A percentile compares a stretch with the other conserved stretches of the same genome.
Conservation (phyloP, 1,140 invertebrate genomes). For the Apis laboriosa region DNA sequence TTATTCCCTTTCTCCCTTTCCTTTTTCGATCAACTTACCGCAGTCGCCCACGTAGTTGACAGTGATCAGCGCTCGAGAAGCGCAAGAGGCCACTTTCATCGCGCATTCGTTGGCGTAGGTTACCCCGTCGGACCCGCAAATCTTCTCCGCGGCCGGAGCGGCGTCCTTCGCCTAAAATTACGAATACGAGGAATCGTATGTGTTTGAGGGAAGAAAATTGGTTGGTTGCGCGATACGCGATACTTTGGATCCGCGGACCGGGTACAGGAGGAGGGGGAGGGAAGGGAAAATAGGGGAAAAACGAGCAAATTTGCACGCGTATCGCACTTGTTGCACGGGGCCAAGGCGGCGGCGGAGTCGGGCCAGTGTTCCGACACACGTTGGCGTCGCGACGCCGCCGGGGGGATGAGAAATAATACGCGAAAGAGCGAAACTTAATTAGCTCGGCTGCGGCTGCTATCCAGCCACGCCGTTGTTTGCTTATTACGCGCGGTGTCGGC, state of each 20-base stretch:
- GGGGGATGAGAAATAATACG: slow-evolving; percentile 45
- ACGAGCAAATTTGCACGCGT: slow-evolving; percentile 20
- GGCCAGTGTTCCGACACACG: slow-evolving; percentile 1
- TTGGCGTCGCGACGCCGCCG: slow-evolving; percentile 8
- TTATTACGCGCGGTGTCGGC: slow-evolving; percentile 48
- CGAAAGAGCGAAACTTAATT: slow-evolving; percentile 64
- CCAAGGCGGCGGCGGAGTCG: background rate
- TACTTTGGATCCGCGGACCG: background rate
- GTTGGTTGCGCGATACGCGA: background rate
- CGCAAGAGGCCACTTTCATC: slow-evolving; percentile 84
- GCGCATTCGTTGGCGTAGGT: slow-evolving; percentile 90
- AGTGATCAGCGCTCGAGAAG: slow-evolving; percentile 83
- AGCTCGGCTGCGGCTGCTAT: slow-evolving; percentile 40
- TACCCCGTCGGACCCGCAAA: slow-evolving; percentile 88
- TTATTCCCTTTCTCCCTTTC: background rate
- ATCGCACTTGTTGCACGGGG: slow-evolving; percentile 62
- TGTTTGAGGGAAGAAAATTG: no score
- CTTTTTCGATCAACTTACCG: slow-evolving; percentile 84
- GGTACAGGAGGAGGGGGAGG: no score
- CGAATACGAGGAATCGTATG: background rate
- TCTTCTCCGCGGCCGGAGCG: slow-evolving; percentile 78
- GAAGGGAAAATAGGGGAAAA: slow-evolving; percentile 8
- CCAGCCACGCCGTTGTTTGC: slow-evolving; percentile 48
- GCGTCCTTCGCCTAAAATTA: slow-evolving; percentile 81
- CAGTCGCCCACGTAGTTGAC: slow-evolving; percentile 91